Evolutionary conservation across 2,797 vertebrate species (phyloP).

Genomic region (Ctenochaetus hawaiiensis): DNA sequence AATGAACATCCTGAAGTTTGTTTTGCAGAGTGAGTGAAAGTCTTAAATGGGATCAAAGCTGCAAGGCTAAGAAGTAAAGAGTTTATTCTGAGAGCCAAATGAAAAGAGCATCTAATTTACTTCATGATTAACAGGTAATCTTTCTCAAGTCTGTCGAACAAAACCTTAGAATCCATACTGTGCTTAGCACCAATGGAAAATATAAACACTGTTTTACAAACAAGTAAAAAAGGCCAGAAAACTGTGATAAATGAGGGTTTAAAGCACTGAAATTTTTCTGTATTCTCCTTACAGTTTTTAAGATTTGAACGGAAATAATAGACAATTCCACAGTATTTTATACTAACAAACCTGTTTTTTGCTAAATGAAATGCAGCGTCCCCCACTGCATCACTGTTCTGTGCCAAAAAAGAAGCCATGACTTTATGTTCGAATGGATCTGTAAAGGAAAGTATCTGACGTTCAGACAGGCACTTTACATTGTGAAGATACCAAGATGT

Average conservation of each 20-base stretch:
- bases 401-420: background rate
- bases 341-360: background rate
- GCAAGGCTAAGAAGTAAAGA: background rate
- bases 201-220: constrained; percentile 4
- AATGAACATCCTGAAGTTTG: background rate
- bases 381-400: background rate
- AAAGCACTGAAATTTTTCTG: background rate
- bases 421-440: background rate
- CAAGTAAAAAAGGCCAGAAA: constrained; percentile 13
- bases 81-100: constrained; percentile 9
- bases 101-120: background rate
- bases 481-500: constrained; percentile 4
- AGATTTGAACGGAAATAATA: constrained; percentile 22
- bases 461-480: constrained; percentile 57
- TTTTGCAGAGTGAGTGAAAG: constrained; percentile 14
- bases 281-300: background rate
- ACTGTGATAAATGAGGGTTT: background rate
- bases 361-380: constrained; percentile 11
- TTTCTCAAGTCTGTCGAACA: background rate
- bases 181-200: no score
- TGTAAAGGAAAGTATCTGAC: background rate
- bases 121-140: constrained; percentile 23
- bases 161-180: no score
- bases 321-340: background rate
- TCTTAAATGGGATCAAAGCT: background rate